Evolutionary conservation across 1,140 invertebrate species (phyloP), one percentile per base, ranked within the genome.

Genomic region (Tribolium castaneum): DNA sequence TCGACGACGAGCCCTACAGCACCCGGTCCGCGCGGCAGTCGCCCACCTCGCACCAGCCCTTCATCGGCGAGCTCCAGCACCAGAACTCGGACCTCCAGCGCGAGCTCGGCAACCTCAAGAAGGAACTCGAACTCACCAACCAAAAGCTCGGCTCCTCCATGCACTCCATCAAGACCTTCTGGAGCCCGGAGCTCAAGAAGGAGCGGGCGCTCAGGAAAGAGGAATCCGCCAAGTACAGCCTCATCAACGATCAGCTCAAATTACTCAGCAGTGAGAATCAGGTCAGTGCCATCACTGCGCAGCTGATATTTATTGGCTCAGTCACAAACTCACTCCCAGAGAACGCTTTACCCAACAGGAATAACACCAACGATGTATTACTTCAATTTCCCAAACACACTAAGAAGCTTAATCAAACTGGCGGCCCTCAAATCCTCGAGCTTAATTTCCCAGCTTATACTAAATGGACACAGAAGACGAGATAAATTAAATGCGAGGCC

Each of bases 91-190:
- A 99, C 86, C 90, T 99, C 76, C 97, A 99, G 86, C 91, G 95
- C n/a, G 98, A 99, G 87, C 92, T 99, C 84, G 95, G 94, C n/a
- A 96, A 96, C 86, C 90, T 99, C 50, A 98, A 99, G 87, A 96
- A 98, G 85, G 98, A 99, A 85, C 91, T 99, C 81, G 97, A 99
- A 88, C 89, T 98, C 79, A 98, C 97, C 76, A 99, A 99, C 88
- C 97, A 99, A 88, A 99, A 99, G 88, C 90, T 99, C 78, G 97
- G 97, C 84, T 99, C 98, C 84, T 97, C 95, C 83, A 99, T 99
- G 98, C 98, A 99, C 88, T 98, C 96, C 87, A 99, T 99, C 86
- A 99, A 99, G 89, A 99, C 98, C 7, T 99, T 99, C 89, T 99
- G 98, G 98, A 98, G 97, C 87, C 98, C 98, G 0, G 98, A 99